Conservation (phyloP, 1,140 invertebrate species). For the Lucilia sericata region DNA sequence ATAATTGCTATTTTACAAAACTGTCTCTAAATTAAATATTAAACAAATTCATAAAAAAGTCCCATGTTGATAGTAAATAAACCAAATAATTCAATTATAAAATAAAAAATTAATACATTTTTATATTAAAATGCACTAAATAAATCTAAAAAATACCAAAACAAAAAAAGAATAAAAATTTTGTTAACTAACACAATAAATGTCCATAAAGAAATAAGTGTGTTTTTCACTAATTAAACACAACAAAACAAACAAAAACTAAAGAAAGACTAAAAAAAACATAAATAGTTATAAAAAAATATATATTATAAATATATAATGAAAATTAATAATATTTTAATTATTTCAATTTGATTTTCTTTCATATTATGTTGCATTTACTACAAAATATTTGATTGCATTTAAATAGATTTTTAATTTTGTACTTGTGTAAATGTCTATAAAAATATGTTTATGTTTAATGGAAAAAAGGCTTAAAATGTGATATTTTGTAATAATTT, state of each 20-base stretch:
- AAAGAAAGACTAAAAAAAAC: neutral
- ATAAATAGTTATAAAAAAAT: neutral
- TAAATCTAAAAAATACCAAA: neutral
- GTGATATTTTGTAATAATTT: conserved; percentile 29
- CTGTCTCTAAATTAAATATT: too few relatives aligned
- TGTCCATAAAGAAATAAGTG: conserved; percentile 10
- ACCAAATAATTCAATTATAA: conserved; percentile 11
- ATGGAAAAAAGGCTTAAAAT: conserved; percentile 24
- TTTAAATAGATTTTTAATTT: conserved; percentile 12
- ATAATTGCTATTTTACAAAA: too few relatives aligned
- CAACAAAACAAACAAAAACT: neutral
- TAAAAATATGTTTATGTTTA: neutral
- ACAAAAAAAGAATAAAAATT: neutral
- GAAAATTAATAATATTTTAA: neutral
- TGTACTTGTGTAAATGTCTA: neutral
- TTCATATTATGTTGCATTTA: neutral
- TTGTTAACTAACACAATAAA: conserved; percentile 22
- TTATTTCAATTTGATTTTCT: neutral
- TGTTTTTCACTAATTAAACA: neutral
- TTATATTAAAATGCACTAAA: neutral
- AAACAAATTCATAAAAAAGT: neutral
- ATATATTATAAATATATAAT: neutral
- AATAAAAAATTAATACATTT: neutral
- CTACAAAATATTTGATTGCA: neutral
- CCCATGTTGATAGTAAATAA: neutral